phyloP scores from a whole-genome alignment of 2,113 vertebrate species.

The Notarius lentiginosus region DNA sequence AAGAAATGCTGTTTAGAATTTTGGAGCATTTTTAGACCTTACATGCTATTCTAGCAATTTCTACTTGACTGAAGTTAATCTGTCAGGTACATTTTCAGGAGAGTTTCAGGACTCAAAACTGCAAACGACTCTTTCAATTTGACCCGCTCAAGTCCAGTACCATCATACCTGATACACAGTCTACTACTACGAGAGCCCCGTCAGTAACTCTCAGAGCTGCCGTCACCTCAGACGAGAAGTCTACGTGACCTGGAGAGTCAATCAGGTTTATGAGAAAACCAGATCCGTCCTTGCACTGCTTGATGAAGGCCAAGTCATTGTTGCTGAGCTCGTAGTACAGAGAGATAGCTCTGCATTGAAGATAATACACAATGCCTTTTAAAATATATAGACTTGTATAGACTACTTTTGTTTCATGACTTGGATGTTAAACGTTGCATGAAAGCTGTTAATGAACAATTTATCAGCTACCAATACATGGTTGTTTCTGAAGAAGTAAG shows the following conservation, averaged over 20 bases:
- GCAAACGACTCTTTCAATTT: slow-evolving; percentile 12
- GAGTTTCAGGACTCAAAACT: background rate
- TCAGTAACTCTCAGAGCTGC: slow-evolving; percentile 57
- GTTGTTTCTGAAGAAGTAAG: background rate
- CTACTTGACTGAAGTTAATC: background rate
- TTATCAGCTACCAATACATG: slow-evolving; percentile 10
- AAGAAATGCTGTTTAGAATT: background rate
- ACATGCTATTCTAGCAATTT: background rate
- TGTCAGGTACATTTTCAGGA: background rate
- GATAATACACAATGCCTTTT: slow-evolving; percentile 31
- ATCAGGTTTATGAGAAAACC: slow-evolving; percentile 67
- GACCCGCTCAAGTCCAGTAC: slow-evolving; percentile 12
- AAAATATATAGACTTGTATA: background rate
- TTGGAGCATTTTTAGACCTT: background rate
- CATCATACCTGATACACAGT: slow-evolving; percentile 65
- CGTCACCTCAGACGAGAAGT: slow-evolving; percentile 69
- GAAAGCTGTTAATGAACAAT: background rate
- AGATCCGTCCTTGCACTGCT: slow-evolving; percentile 55
- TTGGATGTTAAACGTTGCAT: background rate
- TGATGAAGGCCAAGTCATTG: slow-evolving; percentile 61
- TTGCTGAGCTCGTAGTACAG: slow-evolving; percentile 58
- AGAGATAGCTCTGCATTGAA: slow-evolving; percentile 57
- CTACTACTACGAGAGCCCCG: slow-evolving; percentile 60
- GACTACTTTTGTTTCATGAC: slow-evolving; percentile 16
- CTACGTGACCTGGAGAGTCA: slow-evolving; percentile 57